phyloP scores from a whole-genome alignment of 2,113 vertebrate genomes.

The Psilopogon haemacephalus region DNA sequence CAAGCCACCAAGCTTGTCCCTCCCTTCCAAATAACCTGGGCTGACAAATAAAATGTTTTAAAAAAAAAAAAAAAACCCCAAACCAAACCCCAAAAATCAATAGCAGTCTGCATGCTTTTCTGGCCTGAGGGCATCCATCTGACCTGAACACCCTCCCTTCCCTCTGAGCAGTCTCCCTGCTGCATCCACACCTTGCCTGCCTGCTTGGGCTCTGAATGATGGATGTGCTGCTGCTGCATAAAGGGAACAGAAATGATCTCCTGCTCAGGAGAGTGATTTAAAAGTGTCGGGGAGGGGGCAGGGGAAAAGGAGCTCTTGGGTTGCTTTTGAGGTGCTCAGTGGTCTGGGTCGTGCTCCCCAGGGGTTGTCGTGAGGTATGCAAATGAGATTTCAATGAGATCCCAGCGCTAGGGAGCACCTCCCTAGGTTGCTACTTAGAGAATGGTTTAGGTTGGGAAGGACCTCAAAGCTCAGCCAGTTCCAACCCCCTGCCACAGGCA shows the following conservation, averaged over 20 bases:
- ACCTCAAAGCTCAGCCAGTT: too few species aligned
- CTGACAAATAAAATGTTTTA: constrained; percentile 45
- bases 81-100: too few species aligned
- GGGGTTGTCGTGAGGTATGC: background rate
- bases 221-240: background rate
- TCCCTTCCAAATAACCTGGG: constrained; percentile 27
- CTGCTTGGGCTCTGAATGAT: background rate
- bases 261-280: background rate
- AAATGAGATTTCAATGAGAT: background rate
- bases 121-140: constrained; percentile 3
- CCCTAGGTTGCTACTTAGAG: too few species aligned
- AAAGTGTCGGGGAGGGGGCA: fast-evolving
- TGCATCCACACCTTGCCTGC: background rate
- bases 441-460: too few species aligned
- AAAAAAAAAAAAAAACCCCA: background rate
- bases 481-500: too few species aligned
- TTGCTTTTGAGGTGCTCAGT: background rate
- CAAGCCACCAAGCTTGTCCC: constrained; percentile 23
- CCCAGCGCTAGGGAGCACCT: background rate
- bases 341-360: fast-evolving
- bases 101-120: background rate
- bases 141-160: background rate
- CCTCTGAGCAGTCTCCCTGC: background rate
- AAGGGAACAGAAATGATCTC: background rate
- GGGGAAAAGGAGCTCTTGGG: background rate